Evolutionary conservation across 2,113 vertebrate species (phyloP), one percentile per base, ranked within the genome.

Genomic region (Charina bottae): DNA sequence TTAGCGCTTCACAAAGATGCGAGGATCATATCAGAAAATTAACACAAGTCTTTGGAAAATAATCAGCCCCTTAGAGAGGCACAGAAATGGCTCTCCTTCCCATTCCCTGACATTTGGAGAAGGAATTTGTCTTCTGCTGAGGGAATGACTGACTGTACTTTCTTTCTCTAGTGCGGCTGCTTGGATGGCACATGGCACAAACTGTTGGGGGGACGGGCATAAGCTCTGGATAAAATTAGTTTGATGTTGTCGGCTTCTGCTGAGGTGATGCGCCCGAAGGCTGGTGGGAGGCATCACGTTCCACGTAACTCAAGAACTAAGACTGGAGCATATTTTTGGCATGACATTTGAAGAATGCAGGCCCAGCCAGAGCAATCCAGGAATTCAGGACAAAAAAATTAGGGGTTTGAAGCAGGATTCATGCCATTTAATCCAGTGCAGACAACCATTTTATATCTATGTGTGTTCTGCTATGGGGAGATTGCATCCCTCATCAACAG

Each of bases 21-120:
- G 96, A 95, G 97, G 97, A 97, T 98, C 96, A 92, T 97, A 98
- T 98, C 97, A 98, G 97, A 98, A 98, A 98, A 98, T 98, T 97
- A 98, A 97, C 97, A 97, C 94, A 58, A 96, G 96, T 95, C 97
- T 96, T 97, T 96, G 96, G 97, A 96, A 78, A 98, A 97, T 97
- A 97, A 97, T 97, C 97, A 96, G 96, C 96, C 95, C 97, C 93
- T 85, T 86, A 89, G 97, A 97, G 97, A 97, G 95, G 94, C 60
- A 54, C 90, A 53, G 3, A 56, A 26, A 83, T 12, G 19, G 0
- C 26, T 93, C 94, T 93, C 94, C 58, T 95, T 91, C 58, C 78
- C 92, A 93, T 93, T 88, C 91, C 93, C 72, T 94, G 93, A 58
- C 88, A 85, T 95, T 92, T 93, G 93, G 90, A 91, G 92, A 92